Conservation (phyloP, 2,797 vertebrate species). For the Sebastes paucispinis region DNA sequence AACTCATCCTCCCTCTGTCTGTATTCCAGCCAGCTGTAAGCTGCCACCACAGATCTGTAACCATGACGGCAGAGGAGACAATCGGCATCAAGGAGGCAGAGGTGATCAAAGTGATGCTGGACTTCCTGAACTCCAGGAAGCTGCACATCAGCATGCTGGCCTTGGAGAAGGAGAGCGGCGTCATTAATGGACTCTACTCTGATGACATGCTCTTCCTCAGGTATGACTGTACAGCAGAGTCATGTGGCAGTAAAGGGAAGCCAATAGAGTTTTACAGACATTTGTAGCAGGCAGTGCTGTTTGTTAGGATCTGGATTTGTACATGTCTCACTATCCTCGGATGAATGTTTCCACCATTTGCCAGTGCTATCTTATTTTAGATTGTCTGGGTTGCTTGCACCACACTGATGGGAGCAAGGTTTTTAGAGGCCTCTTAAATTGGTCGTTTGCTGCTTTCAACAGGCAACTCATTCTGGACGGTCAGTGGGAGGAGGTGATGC, state of each 20-base stretch:
- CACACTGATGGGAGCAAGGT: neutral
- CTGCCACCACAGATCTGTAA: slow-evolving; percentile 43
- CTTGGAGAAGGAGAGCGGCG: slow-evolving; percentile 95
- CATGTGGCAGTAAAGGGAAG: neutral
- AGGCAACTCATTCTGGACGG: slow-evolving; percentile 96
- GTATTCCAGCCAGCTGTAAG: slow-evolving; percentile 3
- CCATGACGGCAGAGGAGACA: slow-evolving; percentile 96
- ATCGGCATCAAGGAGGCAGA: slow-evolving; percentile 96
- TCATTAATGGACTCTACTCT: slow-evolving; percentile 97
- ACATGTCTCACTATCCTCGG: neutral
- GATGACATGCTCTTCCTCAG: slow-evolving; percentile 99
- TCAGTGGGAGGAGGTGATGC: slow-evolving; percentile 98
- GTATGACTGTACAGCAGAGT: slow-evolving; percentile 66
- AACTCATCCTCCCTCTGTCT: neutral
- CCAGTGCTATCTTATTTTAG: neutral
- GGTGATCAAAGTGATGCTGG: slow-evolving; percentile 95
- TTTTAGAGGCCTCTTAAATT: neutral
- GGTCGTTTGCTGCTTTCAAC: slow-evolving; percentile 42
- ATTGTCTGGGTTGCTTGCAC: neutral
- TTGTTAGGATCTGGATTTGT: neutral
- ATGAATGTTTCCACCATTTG: neutral
- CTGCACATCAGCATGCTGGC: slow-evolving; percentile 98
- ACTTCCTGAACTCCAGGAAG: slow-evolving; percentile 95
- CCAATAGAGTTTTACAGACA: neutral
- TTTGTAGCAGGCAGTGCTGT: neutral